These are phyloP conservation scores for Progne subis DNA, from an alignment of 2,113 vertebrate species.

Conservation along the genomic window DNA sequence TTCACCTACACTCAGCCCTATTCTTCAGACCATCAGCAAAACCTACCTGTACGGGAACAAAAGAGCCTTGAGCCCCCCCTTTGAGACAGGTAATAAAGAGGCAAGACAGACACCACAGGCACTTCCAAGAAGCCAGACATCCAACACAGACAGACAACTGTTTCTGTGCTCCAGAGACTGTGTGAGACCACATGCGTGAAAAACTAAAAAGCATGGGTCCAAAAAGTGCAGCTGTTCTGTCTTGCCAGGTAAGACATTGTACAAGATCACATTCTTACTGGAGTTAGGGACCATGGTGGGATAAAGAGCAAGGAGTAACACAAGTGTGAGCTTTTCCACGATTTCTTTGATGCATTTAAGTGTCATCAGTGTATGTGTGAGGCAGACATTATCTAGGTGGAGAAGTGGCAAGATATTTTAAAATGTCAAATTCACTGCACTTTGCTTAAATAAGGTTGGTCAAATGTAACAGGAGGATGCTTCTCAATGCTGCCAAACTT, in stretches of 20 bases:
- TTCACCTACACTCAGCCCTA: neutral
- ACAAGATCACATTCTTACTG: neutral
- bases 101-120: neutral
- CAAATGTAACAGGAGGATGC: neutral
- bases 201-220: neutral
- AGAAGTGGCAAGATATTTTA: neutral
- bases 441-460: neutral
- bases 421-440: neutral
- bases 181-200: rapidly evolving
- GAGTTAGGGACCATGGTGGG: neutral
- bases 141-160: neutral
- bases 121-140: neutral
- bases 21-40: neutral
- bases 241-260: neutral
- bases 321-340: neutral
- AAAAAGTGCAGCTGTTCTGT: neutral
- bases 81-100: neutral
- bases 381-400: neutral
- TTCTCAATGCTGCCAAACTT: neutral
- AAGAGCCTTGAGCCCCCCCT: neutral
- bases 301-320: neutral
- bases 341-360: neutral
- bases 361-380: neutral
- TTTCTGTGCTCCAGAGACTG: neutral
- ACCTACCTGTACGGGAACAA: neutral